Conservation (phyloP, 2,888 invertebrate genomes). For the Liposcelis brunnea region DNA sequence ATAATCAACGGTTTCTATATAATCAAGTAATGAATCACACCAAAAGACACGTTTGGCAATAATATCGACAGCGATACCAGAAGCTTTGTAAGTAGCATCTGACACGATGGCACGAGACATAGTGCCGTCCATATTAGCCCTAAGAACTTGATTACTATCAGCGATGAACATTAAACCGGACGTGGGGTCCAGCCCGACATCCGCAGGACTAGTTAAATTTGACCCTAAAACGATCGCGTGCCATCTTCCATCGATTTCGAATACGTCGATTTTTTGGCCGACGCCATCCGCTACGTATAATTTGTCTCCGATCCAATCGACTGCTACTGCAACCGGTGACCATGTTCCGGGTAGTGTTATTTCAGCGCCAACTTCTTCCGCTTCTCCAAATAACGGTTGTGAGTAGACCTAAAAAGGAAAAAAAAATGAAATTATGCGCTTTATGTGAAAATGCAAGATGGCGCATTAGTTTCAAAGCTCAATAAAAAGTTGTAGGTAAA, state of each 20-base stretch:
- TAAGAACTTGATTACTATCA: constrained; percentile 63
- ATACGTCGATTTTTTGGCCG: constrained; percentile 87
- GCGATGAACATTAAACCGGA: constrained; percentile 76
- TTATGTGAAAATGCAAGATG: too few relatives aligned
- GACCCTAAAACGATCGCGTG: constrained; percentile 84
- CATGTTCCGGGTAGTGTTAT: constrained; percentile 67
- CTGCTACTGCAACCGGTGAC: constrained; percentile 79
- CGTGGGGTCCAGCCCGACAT: constrained; percentile 84
- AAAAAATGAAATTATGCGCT: constrained; percentile 13
- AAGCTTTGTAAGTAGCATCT: constrained; percentile 86
- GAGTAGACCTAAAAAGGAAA: constrained; percentile 36
- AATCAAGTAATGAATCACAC: constrained; percentile 90
- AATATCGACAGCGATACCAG: constrained; percentile 82
- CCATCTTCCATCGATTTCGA: constrained; percentile 69
- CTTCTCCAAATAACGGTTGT: constrained; percentile 32
- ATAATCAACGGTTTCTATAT: constrained; percentile 92
- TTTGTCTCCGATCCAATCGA: constrained; percentile 95
- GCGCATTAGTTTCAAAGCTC: too few relatives aligned
- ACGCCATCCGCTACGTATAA: constrained; percentile 86
- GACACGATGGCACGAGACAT: constrained; percentile 66
- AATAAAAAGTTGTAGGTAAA: too few relatives aligned
- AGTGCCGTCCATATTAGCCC: constrained; percentile 91
- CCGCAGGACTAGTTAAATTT: constrained; percentile 78
- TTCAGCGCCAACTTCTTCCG: constrained; percentile 35
- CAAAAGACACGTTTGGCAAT: constrained; percentile 81